Evolutionary conservation across 2,113 vertebrate species (phyloP), one percentile per base, ranked within the genome.

Genomic region (Antidorcas marsupialis): DNA sequence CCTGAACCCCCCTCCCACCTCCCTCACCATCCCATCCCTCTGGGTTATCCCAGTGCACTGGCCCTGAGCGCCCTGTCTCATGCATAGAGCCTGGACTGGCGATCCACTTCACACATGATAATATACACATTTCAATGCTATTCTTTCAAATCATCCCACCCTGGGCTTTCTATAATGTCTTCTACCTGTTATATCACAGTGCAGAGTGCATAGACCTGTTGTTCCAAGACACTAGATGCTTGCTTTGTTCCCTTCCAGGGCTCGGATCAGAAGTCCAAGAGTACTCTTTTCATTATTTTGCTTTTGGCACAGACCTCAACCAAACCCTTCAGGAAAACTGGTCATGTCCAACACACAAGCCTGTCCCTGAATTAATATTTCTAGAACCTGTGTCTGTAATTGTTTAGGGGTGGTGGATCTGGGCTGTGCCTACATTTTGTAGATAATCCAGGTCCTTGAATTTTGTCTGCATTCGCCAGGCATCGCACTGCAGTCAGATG

Each of bases 401-500:
- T 83, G 33, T 36, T 53, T 53, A n/a, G 11, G 19, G 33, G 19
- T 83, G 11, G 19, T 5, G 33, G 50, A 52, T 36, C 5, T 7
- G 79, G 79, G 19, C 14, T 50, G 28, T 33, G 45, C 3, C 39
- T 47, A 15, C 45, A 78, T 78, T 45, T 45, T 78, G 74, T 28
- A 43, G 43, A 45, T 15, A 28, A 78, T 28, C 30, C 28, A 33
- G 16, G 47, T 33, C 28, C 79, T 53, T 53, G 33, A 21, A 53
- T 82, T 53, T n/a, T 53, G 33, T 36, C 19, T 53, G 11, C 23
- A 25, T 7, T 82, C 19, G 1, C 33, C 50, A 82, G 47, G 30
- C 21, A n/a, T 52, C 3, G 0, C 47, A 1, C 6, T 52, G 17
- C 10, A n/a, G 19, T 23, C 30, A 14, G 79, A n/a, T n/a, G 30